phyloP scores from a whole-genome alignment of 1,140 invertebrate species.

The Drosophila albomicans region DNA sequence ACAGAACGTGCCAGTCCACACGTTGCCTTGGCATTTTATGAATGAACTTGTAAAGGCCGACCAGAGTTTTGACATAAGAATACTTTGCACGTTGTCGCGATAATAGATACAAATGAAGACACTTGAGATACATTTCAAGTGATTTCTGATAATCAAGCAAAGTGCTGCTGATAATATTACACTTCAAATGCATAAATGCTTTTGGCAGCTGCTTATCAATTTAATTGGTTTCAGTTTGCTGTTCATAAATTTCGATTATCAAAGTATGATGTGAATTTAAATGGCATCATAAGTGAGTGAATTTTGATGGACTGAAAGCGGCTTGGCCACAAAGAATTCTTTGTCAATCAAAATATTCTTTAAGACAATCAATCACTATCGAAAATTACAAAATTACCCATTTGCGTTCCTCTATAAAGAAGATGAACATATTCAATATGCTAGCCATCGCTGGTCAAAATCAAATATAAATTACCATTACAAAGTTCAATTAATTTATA shows the following conservation, averaged over 20 bases:
- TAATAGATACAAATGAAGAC: slow-evolving; percentile 9
- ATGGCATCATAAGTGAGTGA: background rate
- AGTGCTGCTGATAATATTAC: background rate
- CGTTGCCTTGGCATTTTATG: slow-evolving; percentile 41
- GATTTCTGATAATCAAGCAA: slow-evolving; percentile 2
- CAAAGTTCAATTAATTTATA: background rate
- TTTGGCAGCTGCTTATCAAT: slow-evolving; percentile 16
- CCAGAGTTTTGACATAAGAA: slow-evolving; percentile 39
- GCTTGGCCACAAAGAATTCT: background rate
- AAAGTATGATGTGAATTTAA: slow-evolving; percentile 13
- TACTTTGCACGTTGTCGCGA: slow-evolving; percentile 45
- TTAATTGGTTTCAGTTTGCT: slow-evolving; percentile 17
- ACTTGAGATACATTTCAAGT: slow-evolving; percentile 18
- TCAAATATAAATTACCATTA: background rate
- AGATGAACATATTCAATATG: too few species aligned
- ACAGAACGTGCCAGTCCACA: slow-evolving; percentile 47
- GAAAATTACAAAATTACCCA: too few species aligned
- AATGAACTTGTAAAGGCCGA: slow-evolving; percentile 53
- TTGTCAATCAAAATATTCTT: background rate
- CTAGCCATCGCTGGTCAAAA: too few species aligned
- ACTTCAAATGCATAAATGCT: background rate
- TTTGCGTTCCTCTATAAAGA: too few species aligned
- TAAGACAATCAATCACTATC: background rate
- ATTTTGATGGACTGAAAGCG: background rate
- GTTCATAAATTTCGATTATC: background rate